Evolutionary conservation across 2,888 invertebrate species (phyloP).

Genomic region (Hemithea aestivaria): DNA sequence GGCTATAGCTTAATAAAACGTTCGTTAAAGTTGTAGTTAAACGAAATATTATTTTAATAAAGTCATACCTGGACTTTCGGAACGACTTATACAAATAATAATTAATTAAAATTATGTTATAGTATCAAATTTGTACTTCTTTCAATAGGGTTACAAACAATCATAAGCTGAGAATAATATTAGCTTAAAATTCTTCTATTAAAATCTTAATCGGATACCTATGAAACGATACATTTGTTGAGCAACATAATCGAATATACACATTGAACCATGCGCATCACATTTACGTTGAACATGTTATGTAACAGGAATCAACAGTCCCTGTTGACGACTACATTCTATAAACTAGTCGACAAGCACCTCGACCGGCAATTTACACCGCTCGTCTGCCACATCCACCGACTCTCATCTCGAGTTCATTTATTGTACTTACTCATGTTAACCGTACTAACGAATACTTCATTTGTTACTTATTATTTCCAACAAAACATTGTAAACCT

Average conservation of each 20-base stretch:
- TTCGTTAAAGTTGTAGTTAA: conserved; percentile 76
- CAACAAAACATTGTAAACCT: conserved; percentile 61
- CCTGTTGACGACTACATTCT: conserved; percentile 31
- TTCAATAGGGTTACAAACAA: conserved; percentile 58
- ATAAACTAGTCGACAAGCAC: conserved; percentile 27
- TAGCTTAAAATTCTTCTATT: conserved; percentile 54
- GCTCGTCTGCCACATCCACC: conserved; percentile 45
- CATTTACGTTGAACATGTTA: conserved; percentile 19
- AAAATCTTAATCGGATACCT: conserved; percentile 44
- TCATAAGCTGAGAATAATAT: conserved; percentile 56
- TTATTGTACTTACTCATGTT: conserved; percentile 27
- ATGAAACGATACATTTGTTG: conserved; percentile 29
- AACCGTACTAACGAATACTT: conserved; percentile 26
- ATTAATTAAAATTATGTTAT: conserved; percentile 47
- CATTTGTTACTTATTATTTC: conserved; percentile 35
- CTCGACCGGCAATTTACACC: conserved; percentile 37
- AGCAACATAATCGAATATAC: conserved; percentile 17
- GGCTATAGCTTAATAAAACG: conserved; percentile 77
- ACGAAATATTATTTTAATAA: conserved; percentile 73
- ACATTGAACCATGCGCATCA: conserved; percentile 18
- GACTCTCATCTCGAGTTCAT: conserved; percentile 29
- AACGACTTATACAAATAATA: conserved; percentile 71
- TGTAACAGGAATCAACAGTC: conserved; percentile 23
- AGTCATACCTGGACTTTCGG: conserved; percentile 69
- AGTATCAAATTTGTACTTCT: conserved; percentile 67